phyloP scores from a whole-genome alignment of 1,140 invertebrate genomes.

The Linepithema humile region DNA sequence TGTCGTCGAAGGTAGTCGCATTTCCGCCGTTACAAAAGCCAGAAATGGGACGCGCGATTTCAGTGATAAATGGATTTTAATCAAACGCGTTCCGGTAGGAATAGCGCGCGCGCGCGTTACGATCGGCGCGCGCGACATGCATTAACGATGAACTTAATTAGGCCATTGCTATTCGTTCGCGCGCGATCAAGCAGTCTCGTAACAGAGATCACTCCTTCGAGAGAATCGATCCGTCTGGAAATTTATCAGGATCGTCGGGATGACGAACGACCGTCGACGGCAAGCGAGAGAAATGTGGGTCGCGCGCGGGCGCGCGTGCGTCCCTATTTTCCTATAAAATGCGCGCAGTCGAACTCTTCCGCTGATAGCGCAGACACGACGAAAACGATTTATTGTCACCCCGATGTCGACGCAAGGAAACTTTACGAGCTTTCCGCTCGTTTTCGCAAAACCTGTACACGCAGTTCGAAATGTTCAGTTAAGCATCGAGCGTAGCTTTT shows the following conservation, averaged over 20 bases:
- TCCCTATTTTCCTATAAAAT: neutral
- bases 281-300: neutral
- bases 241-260: slow-evolving; percentile 12
- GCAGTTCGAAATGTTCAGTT: neutral
- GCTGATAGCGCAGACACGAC: neutral
- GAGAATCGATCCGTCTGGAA: neutral
- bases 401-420: neutral
- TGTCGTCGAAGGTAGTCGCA: neutral
- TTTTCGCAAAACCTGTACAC: neutral
- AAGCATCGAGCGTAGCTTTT: too few species aligned
- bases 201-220: neutral
- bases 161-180: slow-evolving; percentile 25
- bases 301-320: neutral
- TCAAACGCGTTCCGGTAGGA: slow-evolving; percentile 62
- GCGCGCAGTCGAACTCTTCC: neutral
- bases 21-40: slow-evolving; percentile 26
- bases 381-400: slow-evolving; percentile 17
- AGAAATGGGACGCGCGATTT: slow-evolving; percentile 36
- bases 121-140: slow-evolving; percentile 23
- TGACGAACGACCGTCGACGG: slow-evolving; percentile 4
- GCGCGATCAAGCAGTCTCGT: slow-evolving; percentile 10
- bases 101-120: neutral
- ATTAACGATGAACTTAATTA: slow-evolving; percentile 62
- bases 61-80: slow-evolving; percentile 70
- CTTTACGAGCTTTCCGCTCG: neutral